Percentiles rank a stretch among this genome's conserved stretches.
Evolutionary conservation across 2,113 vertebrate genomes (phyloP).

Genomic region (Nannospalax galili): DNA sequence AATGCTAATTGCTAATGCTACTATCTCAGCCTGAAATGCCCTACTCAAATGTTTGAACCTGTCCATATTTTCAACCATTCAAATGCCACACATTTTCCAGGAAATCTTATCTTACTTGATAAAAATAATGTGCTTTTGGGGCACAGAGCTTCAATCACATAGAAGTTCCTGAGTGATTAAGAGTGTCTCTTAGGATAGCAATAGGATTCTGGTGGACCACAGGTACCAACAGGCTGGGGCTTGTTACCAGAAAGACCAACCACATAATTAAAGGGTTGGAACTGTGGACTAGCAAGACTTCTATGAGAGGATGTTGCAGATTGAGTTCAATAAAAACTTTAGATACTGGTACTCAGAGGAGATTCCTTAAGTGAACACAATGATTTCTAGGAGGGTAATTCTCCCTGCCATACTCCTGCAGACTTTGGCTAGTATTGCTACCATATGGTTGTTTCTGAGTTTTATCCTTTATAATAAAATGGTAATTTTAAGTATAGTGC

Average conservation of each 20-base stretch:
- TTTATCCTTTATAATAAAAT: background rate
- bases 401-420: accelerated
- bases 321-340: background rate
- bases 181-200: background rate
- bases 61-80: conserved; percentile 6
- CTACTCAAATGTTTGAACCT: conserved; percentile 46
- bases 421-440: background rate
- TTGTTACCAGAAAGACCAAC: background rate
- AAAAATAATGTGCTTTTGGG: background rate
- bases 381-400: background rate
- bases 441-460: background rate
- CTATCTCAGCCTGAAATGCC: background rate
- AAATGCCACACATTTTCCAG: background rate
- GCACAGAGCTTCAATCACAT: background rate
- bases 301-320: background rate
- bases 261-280: background rate
- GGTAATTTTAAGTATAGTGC: background rate
- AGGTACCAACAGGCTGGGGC: background rate
- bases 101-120: background rate
- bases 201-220: background rate
- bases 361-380: background rate
- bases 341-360: background rate
- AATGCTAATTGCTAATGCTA: background rate
- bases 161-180: background rate
- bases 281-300: background rate